Evolutionary conservation across 2,797 vertebrate species (phyloP).

Genomic region (Acanthornis magna): DNA sequence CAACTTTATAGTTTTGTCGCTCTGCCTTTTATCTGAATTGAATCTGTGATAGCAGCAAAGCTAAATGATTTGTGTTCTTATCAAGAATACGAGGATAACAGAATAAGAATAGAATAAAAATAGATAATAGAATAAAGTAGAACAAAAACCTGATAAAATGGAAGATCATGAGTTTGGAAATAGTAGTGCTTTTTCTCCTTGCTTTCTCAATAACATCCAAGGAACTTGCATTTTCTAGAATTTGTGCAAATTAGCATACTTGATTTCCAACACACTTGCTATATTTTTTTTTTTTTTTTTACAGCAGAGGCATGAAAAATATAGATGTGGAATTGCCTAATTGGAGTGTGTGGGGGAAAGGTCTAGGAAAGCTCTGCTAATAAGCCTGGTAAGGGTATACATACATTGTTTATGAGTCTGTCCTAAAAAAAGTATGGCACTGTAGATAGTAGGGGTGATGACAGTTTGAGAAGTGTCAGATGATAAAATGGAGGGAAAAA

Average conservation of each 20-base stretch:
- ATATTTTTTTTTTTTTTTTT: neutral
- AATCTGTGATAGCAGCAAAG: neutral
- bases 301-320: neutral
- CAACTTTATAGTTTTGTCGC: neutral
- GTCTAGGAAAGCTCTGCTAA: neutral
- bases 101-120: neutral
- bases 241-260: neutral
- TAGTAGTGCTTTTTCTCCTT: neutral
- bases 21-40: neutral
- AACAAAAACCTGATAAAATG: neutral
- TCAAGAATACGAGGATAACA: neutral
- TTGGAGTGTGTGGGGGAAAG: neutral
- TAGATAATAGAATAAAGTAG: neutral
- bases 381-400: neutral
- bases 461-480: conserved; percentile 20
- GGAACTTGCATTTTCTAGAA: neutral
- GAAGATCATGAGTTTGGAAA: neutral
- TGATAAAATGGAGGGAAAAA: conserved; percentile 14
- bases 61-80: neutral
- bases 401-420: neutral
- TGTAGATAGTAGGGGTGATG: conserved; percentile 12
- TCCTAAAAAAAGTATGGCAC: neutral
- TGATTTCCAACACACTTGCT: neutral
- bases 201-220: neutral
- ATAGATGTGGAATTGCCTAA: neutral